phyloP scores from a whole-genome alignment of 2,888 invertebrate species.

The Drosophila anceps region DNA sequence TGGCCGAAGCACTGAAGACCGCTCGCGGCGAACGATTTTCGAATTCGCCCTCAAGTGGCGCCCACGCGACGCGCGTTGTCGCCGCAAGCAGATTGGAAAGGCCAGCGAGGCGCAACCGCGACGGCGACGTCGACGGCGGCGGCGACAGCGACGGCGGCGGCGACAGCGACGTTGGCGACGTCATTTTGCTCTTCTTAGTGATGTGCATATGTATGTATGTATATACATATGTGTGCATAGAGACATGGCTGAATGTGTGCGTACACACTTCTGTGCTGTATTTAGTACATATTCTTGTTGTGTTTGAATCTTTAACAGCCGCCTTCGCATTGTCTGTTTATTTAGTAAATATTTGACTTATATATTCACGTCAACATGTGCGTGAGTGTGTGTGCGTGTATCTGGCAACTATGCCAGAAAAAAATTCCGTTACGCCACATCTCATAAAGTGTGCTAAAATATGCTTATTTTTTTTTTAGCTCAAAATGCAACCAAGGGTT shows the following conservation, averaged over 20 bases:
- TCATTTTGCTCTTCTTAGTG: conserved; percentile 37
- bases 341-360: conserved; percentile 69
- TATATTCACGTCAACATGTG: conserved; percentile 34
- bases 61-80: conserved; percentile 59
- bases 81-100: conserved; percentile 43
- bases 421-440: conserved; percentile 62
- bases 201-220: background rate
- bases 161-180: conserved; percentile 39
- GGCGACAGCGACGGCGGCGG: conserved; percentile 33
- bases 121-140: conserved; percentile 41
- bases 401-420: conserved; percentile 45
- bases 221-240: background rate
- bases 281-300: conserved; percentile 38
- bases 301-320: conserved; percentile 44
- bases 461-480: conserved; percentile 12
- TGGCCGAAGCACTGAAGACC: conserved; percentile 34
- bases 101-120: conserved; percentile 70
- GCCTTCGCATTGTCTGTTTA: conserved; percentile 67
- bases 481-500: conserved; percentile 37
- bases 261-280: conserved; percentile 21
- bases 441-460: conserved; percentile 47
- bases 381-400: conserved; percentile 10
- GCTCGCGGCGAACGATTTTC: conserved; percentile 27
- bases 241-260: background rate
- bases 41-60: conserved; percentile 54